Percentiles rank a stretch among this genome's conserved stretches.
These are phyloP conservation scores for Aphelinus certus DNA, from an alignment of 1,140 invertebrate species.

Conservation along the genomic window DNA sequence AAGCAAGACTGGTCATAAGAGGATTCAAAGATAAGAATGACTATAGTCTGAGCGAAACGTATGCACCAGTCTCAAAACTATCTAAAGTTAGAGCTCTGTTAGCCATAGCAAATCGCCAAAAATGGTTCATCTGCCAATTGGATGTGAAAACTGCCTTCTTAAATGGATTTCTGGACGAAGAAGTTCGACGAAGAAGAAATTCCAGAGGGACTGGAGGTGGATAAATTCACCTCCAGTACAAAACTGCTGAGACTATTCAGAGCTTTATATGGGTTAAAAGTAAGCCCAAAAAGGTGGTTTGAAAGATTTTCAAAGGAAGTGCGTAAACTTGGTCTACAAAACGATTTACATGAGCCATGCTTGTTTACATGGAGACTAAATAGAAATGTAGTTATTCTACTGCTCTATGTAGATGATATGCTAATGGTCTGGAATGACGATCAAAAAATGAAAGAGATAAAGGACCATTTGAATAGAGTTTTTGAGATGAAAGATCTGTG, in stretches of 20 bases:
- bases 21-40: neutral
- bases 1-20: neutral
- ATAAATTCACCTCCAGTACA: slow-evolving; percentile 1
- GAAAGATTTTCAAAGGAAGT: slow-evolving; percentile 31
- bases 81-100: slow-evolving; percentile 44
- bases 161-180: slow-evolving; percentile 47
- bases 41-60: too few relatives aligned
- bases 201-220: slow-evolving; percentile 42
- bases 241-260: slow-evolving; percentile 33
- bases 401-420: too few relatives aligned
- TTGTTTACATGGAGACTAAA: neutral
- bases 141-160: neutral
- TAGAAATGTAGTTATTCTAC: too few relatives aligned
- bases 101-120: slow-evolving; percentile 28
- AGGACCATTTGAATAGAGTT: slow-evolving; percentile 7
- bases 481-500: slow-evolving; percentile 40
- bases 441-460: slow-evolving; percentile 32
- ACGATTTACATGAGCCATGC: slow-evolving; percentile 38
- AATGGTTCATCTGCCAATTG: slow-evolving; percentile 2
- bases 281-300: slow-evolving; percentile 35
- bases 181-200: slow-evolving; percentile 51
- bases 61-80: slow-evolving; percentile 24
- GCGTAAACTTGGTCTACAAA: slow-evolving; percentile 34
- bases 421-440: slow-evolving; percentile 21
- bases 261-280: slow-evolving; percentile 33